Evolutionary conservation across 2,113 vertebrate species (phyloP), one percentile per base, ranked within the genome.

Genomic region (Amazona vittata): DNA sequence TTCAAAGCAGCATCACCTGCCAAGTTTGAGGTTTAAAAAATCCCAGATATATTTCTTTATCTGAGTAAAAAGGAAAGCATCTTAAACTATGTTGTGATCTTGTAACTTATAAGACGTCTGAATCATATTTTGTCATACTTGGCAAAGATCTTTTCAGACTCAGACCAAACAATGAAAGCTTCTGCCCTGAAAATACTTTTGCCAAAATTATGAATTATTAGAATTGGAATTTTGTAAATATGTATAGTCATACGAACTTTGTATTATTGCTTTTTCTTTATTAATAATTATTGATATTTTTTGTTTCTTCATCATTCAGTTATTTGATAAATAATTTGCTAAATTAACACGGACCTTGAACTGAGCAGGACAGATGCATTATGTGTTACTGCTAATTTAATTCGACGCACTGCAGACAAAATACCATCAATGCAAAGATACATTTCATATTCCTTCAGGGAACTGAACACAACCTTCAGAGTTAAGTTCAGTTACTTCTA

Each of bases 111-210:
- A 87, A 77, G 80, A 95, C 84, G n/a, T 91, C 82, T 91, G 93
- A 94, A 93, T 83, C 19, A 15, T 43, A 17, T 96, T 96, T 94
- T 94, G 67, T 95, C 93, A 95, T 96, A 74, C 37, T 96, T 96
- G 96, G 96, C 93, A 94, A 74, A 92, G 73, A 37, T 21, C 15
- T 81, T 53, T 62, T 64, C 60, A 91, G 67, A 83, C 65, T 53
- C 47, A 96, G 93, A 94, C 83, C 87, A 96, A 96, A 95, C 86
- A 96, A 87, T 76, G 85, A n/a, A 83, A 94, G 53, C n/a, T 81
- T 93, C 91, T 89, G 47, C 53, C 49, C 59, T 62, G 64, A 79
- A 90, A 94, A 77, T 69, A 3, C 4, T 74, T 89, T 46, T 65
- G 35, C 47, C 18, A 62, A 63, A 92, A 76, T 86, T 50, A 31